Conservation (phyloP, 2,888 invertebrate genomes). For the Leucophora obtusa region DNA sequence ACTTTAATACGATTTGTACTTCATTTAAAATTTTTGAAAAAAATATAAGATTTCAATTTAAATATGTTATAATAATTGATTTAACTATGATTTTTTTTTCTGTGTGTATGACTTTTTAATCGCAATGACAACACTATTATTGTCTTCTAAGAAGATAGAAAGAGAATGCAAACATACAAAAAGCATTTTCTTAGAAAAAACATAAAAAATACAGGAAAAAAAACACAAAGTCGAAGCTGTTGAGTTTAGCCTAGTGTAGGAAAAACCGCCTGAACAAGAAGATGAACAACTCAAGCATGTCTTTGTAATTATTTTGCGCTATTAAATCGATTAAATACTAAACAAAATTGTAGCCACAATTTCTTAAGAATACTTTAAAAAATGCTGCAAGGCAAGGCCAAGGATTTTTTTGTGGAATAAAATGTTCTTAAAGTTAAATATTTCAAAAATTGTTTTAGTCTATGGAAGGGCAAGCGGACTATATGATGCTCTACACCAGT, state of each 20-base stretch:
- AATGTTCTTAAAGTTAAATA: too few relatives aligned
- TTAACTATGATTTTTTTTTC: neutral
- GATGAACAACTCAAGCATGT: slow-evolving; percentile 48
- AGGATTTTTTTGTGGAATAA: too few relatives aligned
- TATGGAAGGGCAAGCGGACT: too few relatives aligned
- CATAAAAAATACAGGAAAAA: neutral
- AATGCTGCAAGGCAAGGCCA: too few relatives aligned
- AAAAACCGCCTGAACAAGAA: neutral
- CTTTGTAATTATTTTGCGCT: slow-evolving; percentile 59
- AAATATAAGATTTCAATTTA: too few relatives aligned
- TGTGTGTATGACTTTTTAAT: slow-evolving; percentile 15
- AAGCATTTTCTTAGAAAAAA: neutral
- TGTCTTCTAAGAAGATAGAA: slow-evolving; percentile 2
- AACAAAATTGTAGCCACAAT: neutral
- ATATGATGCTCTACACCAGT: too few relatives aligned
- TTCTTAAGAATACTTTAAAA: too few relatives aligned
- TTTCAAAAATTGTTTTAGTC: too few relatives aligned
- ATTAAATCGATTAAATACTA: slow-evolving; percentile 50
- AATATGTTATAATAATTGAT: too few relatives aligned
- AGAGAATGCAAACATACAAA: neutral
- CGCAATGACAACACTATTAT: slow-evolving; percentile 16
- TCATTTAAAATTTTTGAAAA: too few relatives aligned
- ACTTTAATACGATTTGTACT: too few relatives aligned
- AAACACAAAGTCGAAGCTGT: neutral
- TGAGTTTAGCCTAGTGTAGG: neutral